Evolutionary conservation across 2,797 vertebrate species (phyloP).

Genomic region (Vespertilio murinus): DNA sequence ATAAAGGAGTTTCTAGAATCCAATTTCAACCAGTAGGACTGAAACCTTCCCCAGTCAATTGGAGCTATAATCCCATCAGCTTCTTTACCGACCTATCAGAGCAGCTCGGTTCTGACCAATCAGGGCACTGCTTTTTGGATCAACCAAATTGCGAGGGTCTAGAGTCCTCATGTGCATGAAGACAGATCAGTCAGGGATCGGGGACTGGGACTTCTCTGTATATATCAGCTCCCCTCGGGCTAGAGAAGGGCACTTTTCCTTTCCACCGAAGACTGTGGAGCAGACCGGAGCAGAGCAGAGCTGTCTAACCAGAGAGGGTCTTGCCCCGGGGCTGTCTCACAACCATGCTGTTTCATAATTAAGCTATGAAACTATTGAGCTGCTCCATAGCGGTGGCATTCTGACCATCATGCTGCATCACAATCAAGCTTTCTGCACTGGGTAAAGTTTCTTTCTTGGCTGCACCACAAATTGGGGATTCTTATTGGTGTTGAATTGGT

Average conservation of each 20-base stretch:
- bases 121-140: background rate
- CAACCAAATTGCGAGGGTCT: background rate
- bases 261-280: background rate
- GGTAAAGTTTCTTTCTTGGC: background rate
- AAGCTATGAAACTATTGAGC: background rate
- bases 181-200: background rate
- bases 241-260: background rate
- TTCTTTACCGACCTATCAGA: background rate
- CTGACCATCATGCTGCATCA: background rate
- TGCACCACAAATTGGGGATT: background rate
- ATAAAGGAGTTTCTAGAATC: background rate
- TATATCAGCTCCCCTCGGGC: background rate
- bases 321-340: background rate
- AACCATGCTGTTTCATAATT: background rate
- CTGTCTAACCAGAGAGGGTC: background rate
- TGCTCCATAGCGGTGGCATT: background rate
- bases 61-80: background rate
- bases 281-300: no score
- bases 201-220: background rate
- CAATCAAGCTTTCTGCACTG: background rate
- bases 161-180: background rate
- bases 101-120: background rate
- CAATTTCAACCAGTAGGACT: background rate
- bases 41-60: background rate
- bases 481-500: background rate